A percentile compares a stretch with the other conserved stretches of the same genome.
Evolutionary conservation across 2,113 vertebrate genomes (phyloP).

Genomic region (Hiodon alosoides): DNA sequence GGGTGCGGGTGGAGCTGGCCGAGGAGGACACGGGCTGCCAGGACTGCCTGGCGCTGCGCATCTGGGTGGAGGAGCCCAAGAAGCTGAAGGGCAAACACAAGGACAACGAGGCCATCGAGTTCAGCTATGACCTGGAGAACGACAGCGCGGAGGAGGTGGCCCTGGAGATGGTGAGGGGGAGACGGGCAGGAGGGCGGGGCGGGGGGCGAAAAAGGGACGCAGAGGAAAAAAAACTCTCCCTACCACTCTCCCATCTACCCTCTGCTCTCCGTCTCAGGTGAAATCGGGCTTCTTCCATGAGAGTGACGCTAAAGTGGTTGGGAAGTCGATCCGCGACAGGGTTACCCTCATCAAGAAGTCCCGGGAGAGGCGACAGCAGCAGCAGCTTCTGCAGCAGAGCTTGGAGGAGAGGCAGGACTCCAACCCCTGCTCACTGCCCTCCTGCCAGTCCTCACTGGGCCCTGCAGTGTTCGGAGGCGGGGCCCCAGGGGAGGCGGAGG

Average conservation of each 20-base stretch:
- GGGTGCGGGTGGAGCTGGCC: slow-evolving; percentile 84
- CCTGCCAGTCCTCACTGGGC: slow-evolving; percentile 45
- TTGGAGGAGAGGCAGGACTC: slow-evolving; percentile 65
- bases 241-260: neutral
- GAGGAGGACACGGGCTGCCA: slow-evolving; percentile 76
- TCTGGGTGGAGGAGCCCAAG: slow-evolving; percentile 94
- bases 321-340: slow-evolving; percentile 83
- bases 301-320: slow-evolving; percentile 85
- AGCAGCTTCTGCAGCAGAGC: slow-evolving; percentile 45
- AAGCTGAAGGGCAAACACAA: slow-evolving; percentile 94
- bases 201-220: neutral
- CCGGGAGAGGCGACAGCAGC: slow-evolving; percentile 69
- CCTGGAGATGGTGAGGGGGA: slow-evolving; percentile 81
- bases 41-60: slow-evolving; percentile 76
- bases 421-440: slow-evolving; percentile 48
- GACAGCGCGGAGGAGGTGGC: slow-evolving; percentile 89
- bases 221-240: neutral
- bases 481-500: slow-evolving; percentile 62
- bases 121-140: slow-evolving; percentile 84
- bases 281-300: slow-evolving; percentile 91
- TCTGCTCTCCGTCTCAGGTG: slow-evolving; percentile 58
- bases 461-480: slow-evolving; percentile 35
- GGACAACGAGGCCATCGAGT: slow-evolving; percentile 96
- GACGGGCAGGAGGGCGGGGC: neutral
- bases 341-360: slow-evolving; percentile 81